These are phyloP conservation scores for Steinernema scapterisci DNA, from an alignment of 2,888 invertebrate genomes.

Conservation along the genomic window DNA sequence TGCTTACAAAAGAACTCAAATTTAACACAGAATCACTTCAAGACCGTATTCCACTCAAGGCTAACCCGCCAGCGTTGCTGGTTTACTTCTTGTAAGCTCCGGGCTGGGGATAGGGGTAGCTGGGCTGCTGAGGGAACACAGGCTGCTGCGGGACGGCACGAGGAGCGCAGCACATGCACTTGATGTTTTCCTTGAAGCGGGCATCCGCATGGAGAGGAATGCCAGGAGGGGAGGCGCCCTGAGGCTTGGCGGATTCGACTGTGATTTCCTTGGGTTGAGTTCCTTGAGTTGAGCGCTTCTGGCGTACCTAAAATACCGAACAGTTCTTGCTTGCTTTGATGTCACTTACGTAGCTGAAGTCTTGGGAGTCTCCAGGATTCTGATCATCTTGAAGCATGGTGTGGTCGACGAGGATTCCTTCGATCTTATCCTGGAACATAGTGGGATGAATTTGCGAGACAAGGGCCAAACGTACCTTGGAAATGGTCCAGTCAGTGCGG, in stretches of 20 bases:
- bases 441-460: neutral
- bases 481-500: slow-evolving; percentile 39
- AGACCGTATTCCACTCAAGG: too few species aligned
- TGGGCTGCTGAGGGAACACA: neutral
- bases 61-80: too few species aligned
- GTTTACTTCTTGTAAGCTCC: too few species aligned
- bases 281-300: neutral
- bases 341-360: neutral
- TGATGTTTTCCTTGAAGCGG: neutral
- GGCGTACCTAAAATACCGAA: neutral
- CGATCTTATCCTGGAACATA: slow-evolving; percentile 37
- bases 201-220: neutral
- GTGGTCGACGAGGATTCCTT: slow-evolving; percentile 48
- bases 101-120: neutral
- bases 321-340: neutral
- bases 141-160: neutral
- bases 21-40: too few species aligned
- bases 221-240: neutral
- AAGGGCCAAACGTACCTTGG: slow-evolving; percentile 35
- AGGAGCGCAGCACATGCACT: slow-evolving; percentile 23
- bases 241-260: too few species aligned
- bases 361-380: neutral
- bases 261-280: too few species aligned
- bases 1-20: too few species aligned
- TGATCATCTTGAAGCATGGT: slow-evolving; percentile 39